Conservation (phyloP, 2,797 vertebrate species). For the Rhynchotus rufescens region DNA sequence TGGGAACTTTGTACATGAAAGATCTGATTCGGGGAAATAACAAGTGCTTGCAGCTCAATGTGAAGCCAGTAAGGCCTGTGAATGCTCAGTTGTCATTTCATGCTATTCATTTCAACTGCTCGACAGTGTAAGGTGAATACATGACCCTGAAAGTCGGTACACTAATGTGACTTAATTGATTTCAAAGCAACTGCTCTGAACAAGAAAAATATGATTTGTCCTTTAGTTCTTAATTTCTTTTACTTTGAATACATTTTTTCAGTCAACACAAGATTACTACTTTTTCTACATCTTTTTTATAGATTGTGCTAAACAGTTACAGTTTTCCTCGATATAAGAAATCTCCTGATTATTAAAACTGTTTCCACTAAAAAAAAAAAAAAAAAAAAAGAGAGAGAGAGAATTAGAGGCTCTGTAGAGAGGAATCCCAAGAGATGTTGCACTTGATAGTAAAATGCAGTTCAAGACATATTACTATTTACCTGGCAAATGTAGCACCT, state of each 20-base stretch:
- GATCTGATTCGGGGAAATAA: not conserved
- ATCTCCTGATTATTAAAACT: not conserved
- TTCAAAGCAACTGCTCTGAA: conserved; percentile 8
- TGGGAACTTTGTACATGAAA: not conserved
- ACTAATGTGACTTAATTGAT: conserved; percentile 32
- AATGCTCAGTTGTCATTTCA: conserved; percentile 1
- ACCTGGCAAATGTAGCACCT: not conserved
- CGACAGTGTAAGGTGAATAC: not conserved
- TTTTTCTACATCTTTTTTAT: not conserved
- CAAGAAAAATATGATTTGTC: conserved; percentile 5
- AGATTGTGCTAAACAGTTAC: not conserved
- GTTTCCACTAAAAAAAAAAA: not conserved
- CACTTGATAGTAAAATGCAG: not conserved
- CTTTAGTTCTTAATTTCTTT: conserved; percentile 12
- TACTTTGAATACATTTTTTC: not conserved
- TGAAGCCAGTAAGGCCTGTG: conserved; percentile 18
- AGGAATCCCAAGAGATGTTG: not conserved
- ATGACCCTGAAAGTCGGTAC: not conserved
- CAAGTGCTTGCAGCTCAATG: not conserved
- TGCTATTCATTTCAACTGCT: conserved; percentile 23
- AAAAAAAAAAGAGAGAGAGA: too few species aligned
- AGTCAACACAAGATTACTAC: not conserved
- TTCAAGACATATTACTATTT: not conserved
- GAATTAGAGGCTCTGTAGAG: not conserved
- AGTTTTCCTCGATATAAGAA: not conserved